These are phyloP conservation scores for Diaprepes abbreviatus DNA, from an alignment of 2,888 invertebrate genomes.

Conservation along the genomic window DNA sequence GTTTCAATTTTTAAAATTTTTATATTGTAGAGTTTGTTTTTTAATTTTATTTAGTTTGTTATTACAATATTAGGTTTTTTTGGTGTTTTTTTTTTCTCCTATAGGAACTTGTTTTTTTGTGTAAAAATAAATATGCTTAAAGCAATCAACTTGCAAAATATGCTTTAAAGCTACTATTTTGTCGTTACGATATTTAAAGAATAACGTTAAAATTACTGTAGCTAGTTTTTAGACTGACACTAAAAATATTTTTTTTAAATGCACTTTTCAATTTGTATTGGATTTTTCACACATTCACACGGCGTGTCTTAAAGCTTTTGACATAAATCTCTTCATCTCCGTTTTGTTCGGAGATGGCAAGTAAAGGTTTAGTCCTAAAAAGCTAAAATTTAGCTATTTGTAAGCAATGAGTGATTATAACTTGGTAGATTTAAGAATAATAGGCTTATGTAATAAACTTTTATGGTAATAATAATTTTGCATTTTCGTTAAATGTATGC, in stretches of 20 bases:
- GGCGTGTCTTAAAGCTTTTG: constrained; percentile 64
- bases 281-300: constrained; percentile 65
- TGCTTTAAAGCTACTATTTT: constrained; percentile 21
- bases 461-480: constrained; percentile 41
- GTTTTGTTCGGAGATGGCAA: constrained; percentile 30
- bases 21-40: constrained; percentile 23
- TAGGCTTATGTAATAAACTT: constrained; percentile 49
- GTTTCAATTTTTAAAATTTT: constrained; percentile 18
- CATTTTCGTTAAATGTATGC: constrained; percentile 57
- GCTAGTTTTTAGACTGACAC: constrained; percentile 50
- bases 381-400: constrained; percentile 49
- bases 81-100: constrained; percentile 17
- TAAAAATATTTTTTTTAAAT: constrained; percentile 55
- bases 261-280: constrained; percentile 60
- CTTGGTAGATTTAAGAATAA: constrained; percentile 52
- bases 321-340: constrained; percentile 50
- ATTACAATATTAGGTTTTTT: constrained; percentile 22
- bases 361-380: constrained; percentile 51
- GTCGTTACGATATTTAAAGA: constrained; percentile 1
- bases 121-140: constrained; percentile 16
- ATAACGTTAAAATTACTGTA: constrained; percentile 18
- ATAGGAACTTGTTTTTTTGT: constrained; percentile 1
- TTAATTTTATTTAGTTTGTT: constrained; percentile 21
- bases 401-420: constrained; percentile 61
- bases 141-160: constrained; percentile 25